These are phyloP conservation scores for Tyrophagus putrescentiae DNA, from an alignment of 1,140 invertebrate species.

Conservation along the genomic window DNA sequence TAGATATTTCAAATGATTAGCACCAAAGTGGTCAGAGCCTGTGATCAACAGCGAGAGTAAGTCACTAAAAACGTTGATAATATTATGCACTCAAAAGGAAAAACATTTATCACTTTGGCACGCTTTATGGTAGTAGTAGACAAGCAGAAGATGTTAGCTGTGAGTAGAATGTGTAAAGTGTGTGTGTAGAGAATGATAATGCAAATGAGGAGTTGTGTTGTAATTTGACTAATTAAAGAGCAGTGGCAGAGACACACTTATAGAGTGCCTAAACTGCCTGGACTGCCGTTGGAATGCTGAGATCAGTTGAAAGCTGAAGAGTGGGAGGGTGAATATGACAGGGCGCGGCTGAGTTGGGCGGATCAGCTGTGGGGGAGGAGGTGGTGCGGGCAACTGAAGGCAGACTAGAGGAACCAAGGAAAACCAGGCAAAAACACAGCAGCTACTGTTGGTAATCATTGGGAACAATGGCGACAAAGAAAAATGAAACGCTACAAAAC, in stretches of 20 bases:
- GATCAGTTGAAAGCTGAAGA: conserved; percentile 4
- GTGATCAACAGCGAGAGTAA: too few species aligned
- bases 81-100: conserved; percentile 11
- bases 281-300: conserved; percentile 8
- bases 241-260: background rate
- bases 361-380: background rate
- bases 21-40: too few species aligned
- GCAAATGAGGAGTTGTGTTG: background rate
- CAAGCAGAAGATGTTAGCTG: background rate
- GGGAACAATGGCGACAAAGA: too few species aligned
- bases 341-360: background rate
- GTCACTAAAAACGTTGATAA: too few species aligned
- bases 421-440: too few species aligned
- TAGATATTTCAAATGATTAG: too few species aligned
- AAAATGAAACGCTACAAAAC: too few species aligned
- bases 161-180: background rate
- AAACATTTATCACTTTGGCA: conserved; percentile 14
- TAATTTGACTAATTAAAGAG: background rate
- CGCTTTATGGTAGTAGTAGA: too few species aligned
- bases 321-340: background rate
- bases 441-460: too few species aligned
- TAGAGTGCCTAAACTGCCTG: too few species aligned
- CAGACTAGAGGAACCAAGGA: too few species aligned
- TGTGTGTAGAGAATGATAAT: background rate
- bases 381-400: background rate